These are phyloP conservation scores for Hipposideros larvatus DNA, from an alignment of 2,797 vertebrate species.

Conservation along the genomic window DNA sequence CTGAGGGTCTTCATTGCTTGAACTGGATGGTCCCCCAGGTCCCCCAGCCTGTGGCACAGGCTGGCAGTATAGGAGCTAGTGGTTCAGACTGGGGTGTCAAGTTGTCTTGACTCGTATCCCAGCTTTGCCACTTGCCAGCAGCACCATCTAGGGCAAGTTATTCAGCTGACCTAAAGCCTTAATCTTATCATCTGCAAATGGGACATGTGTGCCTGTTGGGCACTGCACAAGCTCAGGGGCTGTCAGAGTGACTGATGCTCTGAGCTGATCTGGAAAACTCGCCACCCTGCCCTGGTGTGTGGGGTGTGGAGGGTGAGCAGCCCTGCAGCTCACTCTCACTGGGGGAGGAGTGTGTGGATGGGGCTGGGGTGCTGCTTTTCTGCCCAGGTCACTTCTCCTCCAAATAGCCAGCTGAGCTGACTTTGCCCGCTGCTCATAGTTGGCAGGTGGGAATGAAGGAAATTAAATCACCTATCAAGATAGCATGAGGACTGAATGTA, in stretches of 20 bases:
- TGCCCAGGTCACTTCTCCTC: background rate
- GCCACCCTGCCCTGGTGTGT: background rate
- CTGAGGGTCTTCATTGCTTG: background rate
- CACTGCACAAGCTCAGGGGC: background rate
- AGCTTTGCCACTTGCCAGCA: background rate
- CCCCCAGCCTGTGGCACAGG: background rate
- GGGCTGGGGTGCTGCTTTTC: background rate
- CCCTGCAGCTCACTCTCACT: background rate
- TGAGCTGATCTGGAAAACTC: background rate
- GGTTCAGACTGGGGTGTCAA: background rate
- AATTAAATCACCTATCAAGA: background rate
- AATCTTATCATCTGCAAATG: background rate
- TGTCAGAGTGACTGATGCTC: background rate
- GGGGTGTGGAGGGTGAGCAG: background rate
- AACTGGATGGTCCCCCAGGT: background rate
- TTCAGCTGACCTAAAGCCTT: background rate
- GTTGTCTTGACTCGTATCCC: background rate
- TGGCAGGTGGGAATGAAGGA: conserved; percentile 3
- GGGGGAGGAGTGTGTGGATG: background rate
- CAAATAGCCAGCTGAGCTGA: background rate
- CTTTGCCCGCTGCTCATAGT: background rate
- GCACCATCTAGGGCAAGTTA: background rate
- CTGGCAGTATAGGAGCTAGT: background rate
- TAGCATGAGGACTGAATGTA: background rate
- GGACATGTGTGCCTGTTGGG: too few relatives aligned